Evolutionary conservation across 2,797 vertebrate genomes (phyloP).

Genomic region (Hoplostethus atlanticus): DNA sequence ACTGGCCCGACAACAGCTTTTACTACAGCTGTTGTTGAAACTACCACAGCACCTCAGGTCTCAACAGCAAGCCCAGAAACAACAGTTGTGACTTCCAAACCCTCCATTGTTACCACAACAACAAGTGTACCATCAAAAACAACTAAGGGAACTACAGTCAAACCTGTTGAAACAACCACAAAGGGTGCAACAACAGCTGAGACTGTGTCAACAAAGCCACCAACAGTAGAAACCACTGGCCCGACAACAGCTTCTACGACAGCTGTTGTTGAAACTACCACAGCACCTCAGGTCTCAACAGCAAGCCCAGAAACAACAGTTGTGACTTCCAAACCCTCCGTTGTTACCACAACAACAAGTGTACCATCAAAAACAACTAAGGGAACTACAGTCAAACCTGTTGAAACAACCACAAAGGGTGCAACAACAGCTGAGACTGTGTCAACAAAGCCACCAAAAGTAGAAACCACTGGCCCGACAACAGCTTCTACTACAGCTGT

Average conservation of each 20-base stretch:
- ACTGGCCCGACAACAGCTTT: neutral
- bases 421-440: neutral
- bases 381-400: neutral
- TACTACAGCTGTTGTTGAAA: neutral
- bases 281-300: neutral
- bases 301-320: neutral
- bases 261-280: neutral
- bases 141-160: neutral
- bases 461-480: neutral
- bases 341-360: neutral
- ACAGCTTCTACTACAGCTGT: neutral
- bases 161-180: neutral
- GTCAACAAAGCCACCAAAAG: neutral
- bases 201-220: neutral
- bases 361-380: neutral
- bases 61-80: neutral
- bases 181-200: neutral
- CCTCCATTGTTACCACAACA: neutral
- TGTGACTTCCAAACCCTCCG: neutral
- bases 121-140: neutral
- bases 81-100: neutral
- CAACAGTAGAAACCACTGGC: neutral
- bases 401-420: neutral
- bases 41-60: neutral
- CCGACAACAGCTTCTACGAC: neutral